These are phyloP conservation scores for Plusia festucae DNA, from an alignment of 2,888 invertebrate genomes.

Conservation along the genomic window DNA sequence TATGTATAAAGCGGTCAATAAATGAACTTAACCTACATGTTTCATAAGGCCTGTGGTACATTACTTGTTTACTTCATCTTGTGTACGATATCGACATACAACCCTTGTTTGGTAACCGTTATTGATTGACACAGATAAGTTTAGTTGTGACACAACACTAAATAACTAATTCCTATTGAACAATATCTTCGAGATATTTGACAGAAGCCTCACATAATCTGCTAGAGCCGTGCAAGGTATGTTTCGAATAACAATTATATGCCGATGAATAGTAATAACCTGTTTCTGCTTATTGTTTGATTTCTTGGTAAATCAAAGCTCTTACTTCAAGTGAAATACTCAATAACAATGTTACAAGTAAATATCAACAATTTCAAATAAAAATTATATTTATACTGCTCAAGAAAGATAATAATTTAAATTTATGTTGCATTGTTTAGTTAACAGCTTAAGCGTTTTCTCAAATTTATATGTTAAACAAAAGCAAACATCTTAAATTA, in stretches of 20 bases:
- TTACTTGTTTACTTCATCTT: not conserved
- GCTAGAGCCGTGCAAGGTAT: conserved; percentile 12
- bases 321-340: conserved; percentile 15
- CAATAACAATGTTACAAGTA: not conserved
- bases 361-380: not conserved
- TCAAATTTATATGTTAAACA: conserved; percentile 6
- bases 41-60: not conserved
- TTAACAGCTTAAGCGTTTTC: not conserved
- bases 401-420: not conserved
- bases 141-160: not conserved
- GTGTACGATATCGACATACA: not conserved
- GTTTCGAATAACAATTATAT: conserved; percentile 27
- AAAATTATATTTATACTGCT: not conserved
- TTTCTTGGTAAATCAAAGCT: conserved; percentile 33
- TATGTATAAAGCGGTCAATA: not conserved
- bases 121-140: not conserved
- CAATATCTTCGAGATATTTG: conserved; percentile 4
- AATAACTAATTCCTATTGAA: conserved; percentile 4
- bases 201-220: conserved; percentile 18
- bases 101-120: not conserved
- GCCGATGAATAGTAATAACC: conserved; percentile 32
- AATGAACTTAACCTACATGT: not conserved
- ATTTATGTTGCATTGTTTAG: not conserved
- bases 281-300: conserved; percentile 26
- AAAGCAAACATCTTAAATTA: conserved; percentile 71